Evolutionary conservation across 2,797 vertebrate species (phyloP).

Genomic region (Leptoclinus maculatus): DNA sequence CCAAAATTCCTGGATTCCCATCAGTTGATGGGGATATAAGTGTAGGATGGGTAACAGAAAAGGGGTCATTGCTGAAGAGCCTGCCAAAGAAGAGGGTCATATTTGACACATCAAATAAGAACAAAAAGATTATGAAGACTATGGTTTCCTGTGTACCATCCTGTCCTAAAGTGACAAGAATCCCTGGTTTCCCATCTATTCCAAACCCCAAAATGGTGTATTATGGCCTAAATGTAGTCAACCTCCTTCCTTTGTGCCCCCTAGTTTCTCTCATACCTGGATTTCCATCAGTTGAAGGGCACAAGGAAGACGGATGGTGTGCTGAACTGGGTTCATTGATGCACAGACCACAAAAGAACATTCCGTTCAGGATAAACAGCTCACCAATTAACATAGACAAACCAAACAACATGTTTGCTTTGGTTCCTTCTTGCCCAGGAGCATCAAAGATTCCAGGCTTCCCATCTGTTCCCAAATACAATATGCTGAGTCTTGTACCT

Average conservation of each 20-base stretch:
- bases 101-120: conserved; percentile 21
- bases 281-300: conserved; percentile 57
- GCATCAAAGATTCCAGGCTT: conserved; percentile 66
- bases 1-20: conserved; percentile 66
- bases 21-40: conserved; percentile 36
- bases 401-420: conserved; percentile 43
- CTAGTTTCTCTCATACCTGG: conserved; percentile 61
- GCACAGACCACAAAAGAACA: conserved; percentile 27
- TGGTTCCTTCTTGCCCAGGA: conserved; percentile 67
- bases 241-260: conserved; percentile 62
- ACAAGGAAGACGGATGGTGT: conserved; percentile 38
- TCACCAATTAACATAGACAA: conserved; percentile 23
- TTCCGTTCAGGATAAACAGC: conserved; percentile 17
- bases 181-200: conserved; percentile 71
- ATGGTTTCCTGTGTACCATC: conserved; percentile 58
- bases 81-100: conserved; percentile 20
- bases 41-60: conserved; percentile 45
- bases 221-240: conserved; percentile 48
- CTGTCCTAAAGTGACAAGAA: conserved; percentile 64
- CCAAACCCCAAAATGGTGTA: conserved; percentile 43
- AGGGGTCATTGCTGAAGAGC: conserved; percentile 21
- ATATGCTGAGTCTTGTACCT: conserved; percentile 49
- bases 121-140: conserved; percentile 17
- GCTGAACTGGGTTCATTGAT: conserved; percentile 23
- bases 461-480: conserved; percentile 59